phyloP scores from a whole-genome alignment of 2,888 invertebrate genomes.

The Poecilobothrus nobilitatus region DNA sequence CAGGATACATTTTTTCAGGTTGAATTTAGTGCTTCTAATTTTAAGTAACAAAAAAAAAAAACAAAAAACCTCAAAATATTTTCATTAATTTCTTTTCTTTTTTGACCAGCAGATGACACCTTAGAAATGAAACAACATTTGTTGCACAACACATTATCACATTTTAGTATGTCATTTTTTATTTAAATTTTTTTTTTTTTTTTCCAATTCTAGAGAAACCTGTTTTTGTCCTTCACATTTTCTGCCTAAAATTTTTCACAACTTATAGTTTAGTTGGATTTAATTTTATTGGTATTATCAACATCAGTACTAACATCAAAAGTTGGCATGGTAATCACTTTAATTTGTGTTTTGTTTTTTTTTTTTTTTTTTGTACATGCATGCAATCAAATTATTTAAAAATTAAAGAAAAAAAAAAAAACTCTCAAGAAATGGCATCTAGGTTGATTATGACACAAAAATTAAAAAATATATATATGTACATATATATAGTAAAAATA shows the following conservation, averaged over 20 bases:
- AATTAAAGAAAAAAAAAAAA: neutral
- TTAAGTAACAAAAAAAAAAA: neutral
- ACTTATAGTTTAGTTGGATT: neutral
- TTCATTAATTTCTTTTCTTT: neutral
- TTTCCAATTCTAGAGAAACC: neutral
- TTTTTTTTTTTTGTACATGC: no score
- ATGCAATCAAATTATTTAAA: neutral
- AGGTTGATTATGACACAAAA: neutral
- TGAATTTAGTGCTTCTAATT: neutral
- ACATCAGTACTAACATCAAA: no score
- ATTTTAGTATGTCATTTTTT: neutral
- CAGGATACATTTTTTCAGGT: neutral
- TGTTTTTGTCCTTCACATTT: neutral
- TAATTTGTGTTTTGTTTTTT: no score
- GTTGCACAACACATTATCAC: neutral
- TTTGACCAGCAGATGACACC: neutral
- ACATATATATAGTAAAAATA: no score
- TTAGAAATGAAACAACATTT: neutral
- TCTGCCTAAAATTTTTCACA: neutral
- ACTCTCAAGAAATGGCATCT: neutral
- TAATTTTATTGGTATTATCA: no score
- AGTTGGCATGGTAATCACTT: no score
- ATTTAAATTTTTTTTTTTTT: no score
- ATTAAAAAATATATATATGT: neutral
- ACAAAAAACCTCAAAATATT: neutral